Evolutionary conservation across 1,140 invertebrate species (phyloP).

Genomic region (Dufourea novaeangliae): DNA sequence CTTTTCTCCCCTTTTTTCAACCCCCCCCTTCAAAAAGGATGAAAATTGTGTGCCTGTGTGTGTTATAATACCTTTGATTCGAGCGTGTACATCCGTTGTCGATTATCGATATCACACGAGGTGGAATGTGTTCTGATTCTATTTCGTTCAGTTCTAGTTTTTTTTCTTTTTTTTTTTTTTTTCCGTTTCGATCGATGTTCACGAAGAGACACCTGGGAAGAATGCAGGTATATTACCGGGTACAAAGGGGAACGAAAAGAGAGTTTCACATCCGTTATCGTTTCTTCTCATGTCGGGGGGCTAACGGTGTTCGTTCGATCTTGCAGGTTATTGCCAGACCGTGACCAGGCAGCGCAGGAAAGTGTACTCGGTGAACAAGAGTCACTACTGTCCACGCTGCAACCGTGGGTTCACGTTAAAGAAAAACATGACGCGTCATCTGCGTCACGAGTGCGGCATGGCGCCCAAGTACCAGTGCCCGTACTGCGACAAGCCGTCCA

Average conservation of each 20-base stretch:
- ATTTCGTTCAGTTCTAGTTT: too few species aligned
- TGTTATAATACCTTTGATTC: too few species aligned
- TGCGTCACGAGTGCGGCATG: constrained; percentile 82
- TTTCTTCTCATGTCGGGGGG: background rate
- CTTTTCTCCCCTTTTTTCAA: too few species aligned
- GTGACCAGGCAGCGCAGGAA: constrained; percentile 46
- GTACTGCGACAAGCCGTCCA: constrained; percentile 78
- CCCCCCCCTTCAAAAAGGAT: too few species aligned
- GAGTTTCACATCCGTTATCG: too few species aligned
- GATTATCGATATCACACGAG: too few species aligned
- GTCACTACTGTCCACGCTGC: constrained; percentile 72
- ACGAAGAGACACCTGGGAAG: constrained; percentile 77
- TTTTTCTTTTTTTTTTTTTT: background rate
- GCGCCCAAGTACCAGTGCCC: constrained; percentile 83
- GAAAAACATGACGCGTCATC: constrained; percentile 82
- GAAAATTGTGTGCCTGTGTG: too few species aligned
- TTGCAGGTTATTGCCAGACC: constrained; percentile 57
- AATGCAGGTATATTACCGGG: constrained; percentile 8
- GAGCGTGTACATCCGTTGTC: too few species aligned
- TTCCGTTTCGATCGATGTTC: constrained; percentile 39
- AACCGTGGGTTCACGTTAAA: constrained; percentile 73
- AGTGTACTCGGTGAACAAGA: constrained; percentile 60
- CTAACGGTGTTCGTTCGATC: constrained; percentile 53
- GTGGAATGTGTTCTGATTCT: too few species aligned
- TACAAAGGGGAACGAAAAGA: background rate